A percentile compares a stretch with the other conserved stretches of the same genome.
Conservation (phyloP, 2,888 invertebrate species). For the Apodemia zela region DNA sequence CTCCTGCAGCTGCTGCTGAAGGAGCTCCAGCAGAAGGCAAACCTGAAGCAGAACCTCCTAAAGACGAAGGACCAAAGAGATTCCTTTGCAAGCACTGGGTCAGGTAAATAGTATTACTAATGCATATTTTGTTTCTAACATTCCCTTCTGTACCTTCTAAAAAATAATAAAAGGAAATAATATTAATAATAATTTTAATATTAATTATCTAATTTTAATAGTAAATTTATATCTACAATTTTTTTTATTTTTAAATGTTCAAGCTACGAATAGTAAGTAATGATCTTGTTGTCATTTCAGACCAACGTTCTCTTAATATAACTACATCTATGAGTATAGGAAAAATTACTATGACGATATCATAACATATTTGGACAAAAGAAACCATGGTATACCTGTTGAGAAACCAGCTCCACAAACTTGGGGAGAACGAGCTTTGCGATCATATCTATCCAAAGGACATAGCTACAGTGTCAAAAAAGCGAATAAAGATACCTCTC, state of each 20-base stretch:
- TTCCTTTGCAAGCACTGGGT: constrained; percentile 91
- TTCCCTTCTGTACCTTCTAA: no score
- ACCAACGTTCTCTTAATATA: constrained; percentile 90
- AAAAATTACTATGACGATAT: constrained; percentile 93
- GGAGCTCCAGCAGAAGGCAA: constrained; percentile 50
- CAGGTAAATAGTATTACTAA: constrained; percentile 69
- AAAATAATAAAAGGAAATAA: no score
- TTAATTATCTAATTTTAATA: no score
- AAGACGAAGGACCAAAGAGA: constrained; percentile 82
- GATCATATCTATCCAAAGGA: constrained; percentile 84
- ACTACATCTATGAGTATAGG: constrained; percentile 90
- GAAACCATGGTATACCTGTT: constrained; percentile 83
- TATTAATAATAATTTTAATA: no score
- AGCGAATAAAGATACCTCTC: constrained; percentile 79
- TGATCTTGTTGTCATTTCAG: constrained; percentile 57
- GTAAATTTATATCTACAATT: no score
- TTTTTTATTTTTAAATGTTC: no score
- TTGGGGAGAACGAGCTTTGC: constrained; percentile 90
- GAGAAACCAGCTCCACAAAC: constrained; percentile 90
- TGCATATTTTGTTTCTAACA: not conserved
- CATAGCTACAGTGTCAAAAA: constrained; percentile 85
- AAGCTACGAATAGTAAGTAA: no score
- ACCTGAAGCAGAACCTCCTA: constrained; percentile 65
- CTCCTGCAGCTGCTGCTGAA: constrained; percentile 34
- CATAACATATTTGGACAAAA: constrained; percentile 89